These are phyloP conservation scores for Holacanthus passer DNA, from an alignment of 2,113 vertebrate species.

Conservation along the genomic window DNA sequence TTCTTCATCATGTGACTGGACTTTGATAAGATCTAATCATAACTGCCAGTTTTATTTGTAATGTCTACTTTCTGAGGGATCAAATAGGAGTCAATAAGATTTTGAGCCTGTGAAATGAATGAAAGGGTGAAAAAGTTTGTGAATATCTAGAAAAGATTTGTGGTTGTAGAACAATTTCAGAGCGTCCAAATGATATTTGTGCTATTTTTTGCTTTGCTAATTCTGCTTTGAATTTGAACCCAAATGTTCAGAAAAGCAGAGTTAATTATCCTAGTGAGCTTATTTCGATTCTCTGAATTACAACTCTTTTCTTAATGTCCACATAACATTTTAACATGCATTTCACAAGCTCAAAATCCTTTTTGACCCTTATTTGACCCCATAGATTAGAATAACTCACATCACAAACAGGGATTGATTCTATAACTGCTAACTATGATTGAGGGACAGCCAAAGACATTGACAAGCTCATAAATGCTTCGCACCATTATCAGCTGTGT, in stretches of 20 bases:
- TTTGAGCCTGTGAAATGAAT: neutral
- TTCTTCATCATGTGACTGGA: constrained; percentile 5
- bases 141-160: neutral
- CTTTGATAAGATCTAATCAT: neutral
- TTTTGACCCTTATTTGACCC: neutral
- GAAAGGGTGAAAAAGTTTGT: neutral
- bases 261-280: neutral
- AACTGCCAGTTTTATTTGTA: neutral
- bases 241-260: neutral
- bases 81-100: neutral
- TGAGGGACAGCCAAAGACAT: constrained; percentile 26
- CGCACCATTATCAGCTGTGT: neutral
- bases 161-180: neutral
- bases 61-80: neutral
- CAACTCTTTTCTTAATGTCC: neutral
- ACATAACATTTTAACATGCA: neutral
- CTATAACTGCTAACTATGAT: neutral
- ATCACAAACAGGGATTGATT: neutral
- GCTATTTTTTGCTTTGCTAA: neutral
- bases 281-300: neutral
- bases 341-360: constrained; percentile 8
- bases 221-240: too few species aligned
- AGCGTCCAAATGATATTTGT: neutral
- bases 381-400: neutral
- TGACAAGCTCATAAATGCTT: constrained; percentile 11